Evolutionary conservation across 2,113 vertebrate species (phyloP), one percentile per base, ranked within the genome.

Genomic region (Neolamprologus kungweensis): DNA sequence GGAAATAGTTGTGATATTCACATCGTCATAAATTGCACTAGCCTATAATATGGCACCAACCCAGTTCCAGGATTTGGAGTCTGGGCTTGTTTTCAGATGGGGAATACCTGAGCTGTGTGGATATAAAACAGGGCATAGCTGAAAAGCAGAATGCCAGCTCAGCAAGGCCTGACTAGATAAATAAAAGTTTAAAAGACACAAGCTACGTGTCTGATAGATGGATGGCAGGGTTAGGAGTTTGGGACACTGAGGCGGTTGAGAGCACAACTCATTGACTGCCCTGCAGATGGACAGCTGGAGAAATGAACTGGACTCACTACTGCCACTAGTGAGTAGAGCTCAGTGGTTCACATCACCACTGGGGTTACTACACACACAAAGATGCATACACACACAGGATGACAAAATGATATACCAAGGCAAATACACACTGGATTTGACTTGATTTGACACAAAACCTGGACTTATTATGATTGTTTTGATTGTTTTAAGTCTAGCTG

Each of bases 191-290:
- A 80, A 33, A 81, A 50, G 13, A 73, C 37, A 79, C 40, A 45
- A 28, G n/a, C 17, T 80, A 89, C 63, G 26, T 90, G 92, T 82
- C 90, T 89, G 83, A 58, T 10, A 92, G 91, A 95, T 90, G 91
- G 90, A 94, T 93, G 86, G 85, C 81, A 40, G 78, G 53, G 87
- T 85, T 81, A 87, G 88, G 63, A 58, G 92, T 65, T 37, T 68
- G 81, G 82, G 89, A 89, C 91, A 87, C 75, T 2, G 73, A 73
- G 82, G 79, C 68, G 37, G 82, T 87, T 87, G 85, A 90, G 83
- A 91, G 86, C 82, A 85, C 89, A 89, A 54, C 80, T 91, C 88
- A 94, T 86, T 92, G 90, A 91, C 82, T 92, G 83, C 68, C 51
- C 80, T 26, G 88, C 81, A 87, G 86, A 89, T 86, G 82, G 92